Base-by-base conservation (phyloP, 2,113 vertebrate species). In the Xiphias gladius region DNA sequence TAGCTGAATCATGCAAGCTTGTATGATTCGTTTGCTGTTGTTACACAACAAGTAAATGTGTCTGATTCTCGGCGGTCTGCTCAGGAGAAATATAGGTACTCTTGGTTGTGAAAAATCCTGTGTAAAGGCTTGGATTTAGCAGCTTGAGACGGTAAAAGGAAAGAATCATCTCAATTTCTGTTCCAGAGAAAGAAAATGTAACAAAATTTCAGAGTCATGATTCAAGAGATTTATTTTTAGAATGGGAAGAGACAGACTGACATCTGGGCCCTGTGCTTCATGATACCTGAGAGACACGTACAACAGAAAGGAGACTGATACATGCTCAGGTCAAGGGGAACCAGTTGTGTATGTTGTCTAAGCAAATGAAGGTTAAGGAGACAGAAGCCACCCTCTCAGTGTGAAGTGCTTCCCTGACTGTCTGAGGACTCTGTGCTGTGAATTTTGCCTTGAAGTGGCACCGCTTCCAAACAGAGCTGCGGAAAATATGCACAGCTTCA, bases 401-500 rank as follows among this genome's bases (percentile, higher is more conserved):
- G 73, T 69, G 59, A 76, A 77, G 12, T 7, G 30, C 63, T 76
- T 55, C 22, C 50, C 39, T 32, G 41, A 67, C 55, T 63, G 73
- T 37, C 61, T 54, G 71, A 66, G 66, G 46, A 79, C 66, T 37
- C 30, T 72, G 39, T 48, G 35, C 63, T 80, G 76, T 39, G 63
- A 80, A 71, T 52, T 74, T 35, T 43, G 58, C 9, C 26, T 74
- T 59, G 24, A 83, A 82, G 71, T 64, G 5, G 58, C 41, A 20
- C 52, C 0, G 24, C 59, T 81, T 79, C 70, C 76, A 86, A 88
- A 83, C 66, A 71, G 63, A 88, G 86, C 82, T n/a, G 50, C 58
- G 89, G 91, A 92, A 93, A 92, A 74, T 88, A 88, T 88, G 84
- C 82, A 79, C 59, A 50, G 68, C 82, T 87, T 85, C 58, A 82